Evolutionary conservation across 2,888 invertebrate genomes (phyloP).

Genomic region (Bugula neritina): DNA sequence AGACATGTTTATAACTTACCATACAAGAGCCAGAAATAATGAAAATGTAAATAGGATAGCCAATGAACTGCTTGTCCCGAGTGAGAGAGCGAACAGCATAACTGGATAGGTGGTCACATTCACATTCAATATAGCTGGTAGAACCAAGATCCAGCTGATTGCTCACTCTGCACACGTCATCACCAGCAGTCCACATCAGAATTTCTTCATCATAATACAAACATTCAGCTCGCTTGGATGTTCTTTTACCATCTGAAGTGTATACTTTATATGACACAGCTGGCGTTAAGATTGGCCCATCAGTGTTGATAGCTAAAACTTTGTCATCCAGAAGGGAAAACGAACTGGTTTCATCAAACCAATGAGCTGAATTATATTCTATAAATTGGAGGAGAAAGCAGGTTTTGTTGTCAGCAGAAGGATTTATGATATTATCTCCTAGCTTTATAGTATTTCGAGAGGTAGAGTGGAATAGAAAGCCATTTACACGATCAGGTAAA

Average conservation of each 20-base stretch:
- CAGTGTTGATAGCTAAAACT: slow-evolving; percentile 44
- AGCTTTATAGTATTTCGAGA: neutral
- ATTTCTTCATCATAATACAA: slow-evolving; percentile 42
- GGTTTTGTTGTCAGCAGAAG: slow-evolving; percentile 22
- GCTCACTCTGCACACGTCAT: slow-evolving; percentile 39
- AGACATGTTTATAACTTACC: too few relatives aligned
- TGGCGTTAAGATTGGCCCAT: slow-evolving; percentile 34
- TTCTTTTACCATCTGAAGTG: slow-evolving; percentile 39
- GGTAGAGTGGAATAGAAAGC: neutral
- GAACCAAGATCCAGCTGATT: slow-evolving; percentile 42
- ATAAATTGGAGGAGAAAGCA: slow-evolving; percentile 37
- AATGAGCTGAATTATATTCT: slow-evolving; percentile 44
- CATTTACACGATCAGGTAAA: neutral
- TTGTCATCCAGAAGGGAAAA: slow-evolving; percentile 30
- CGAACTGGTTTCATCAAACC: slow-evolving; percentile 38
- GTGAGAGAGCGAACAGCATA: slow-evolving; percentile 44
- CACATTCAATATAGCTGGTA: slow-evolving; percentile 46
- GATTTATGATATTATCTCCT: slow-evolving; percentile 23
- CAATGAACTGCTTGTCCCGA: slow-evolving; percentile 38
- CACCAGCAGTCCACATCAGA: slow-evolving; percentile 38
- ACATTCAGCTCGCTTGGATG: slow-evolving; percentile 42
- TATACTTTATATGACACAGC: slow-evolving; percentile 40
- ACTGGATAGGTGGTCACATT: slow-evolving; percentile 46
- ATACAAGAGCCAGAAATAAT: slow-evolving; percentile 46
- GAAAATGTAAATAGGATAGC: slow-evolving; percentile 47